Percentiles rank a stretch among this genome's conserved stretches.
Evolutionary conservation across 1,140 invertebrate genomes (phyloP).

Genomic region (Nixonia krombeini): DNA sequence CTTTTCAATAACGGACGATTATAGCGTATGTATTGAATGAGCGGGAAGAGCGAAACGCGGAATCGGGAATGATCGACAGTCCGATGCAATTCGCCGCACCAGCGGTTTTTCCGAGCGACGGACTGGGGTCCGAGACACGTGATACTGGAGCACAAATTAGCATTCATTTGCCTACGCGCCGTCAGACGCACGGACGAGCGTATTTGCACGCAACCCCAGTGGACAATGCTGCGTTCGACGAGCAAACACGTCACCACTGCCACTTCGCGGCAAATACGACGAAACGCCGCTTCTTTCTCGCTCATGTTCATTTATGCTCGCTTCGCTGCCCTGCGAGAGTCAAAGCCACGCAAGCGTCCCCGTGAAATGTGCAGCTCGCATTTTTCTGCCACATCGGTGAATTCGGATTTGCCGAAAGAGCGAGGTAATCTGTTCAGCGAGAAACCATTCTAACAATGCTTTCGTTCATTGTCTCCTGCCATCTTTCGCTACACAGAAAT

Average conservation of each 20-base stretch:
- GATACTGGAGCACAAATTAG: constrained; percentile 43
- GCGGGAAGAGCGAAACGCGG: constrained; percentile 1
- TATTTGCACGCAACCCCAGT: constrained; percentile 43
- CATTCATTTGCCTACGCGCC: constrained; percentile 55
- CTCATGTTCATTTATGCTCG: constrained; percentile 34
- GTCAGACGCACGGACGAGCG: constrained; percentile 47
- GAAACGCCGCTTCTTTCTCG: constrained; percentile 35
- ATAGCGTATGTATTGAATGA: too few species aligned
- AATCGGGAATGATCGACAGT: constrained; percentile 35
- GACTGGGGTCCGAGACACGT: constrained; percentile 6
- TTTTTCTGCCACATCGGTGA: too few species aligned
- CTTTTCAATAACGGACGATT: too few species aligned
- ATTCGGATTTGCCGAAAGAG: too few species aligned
- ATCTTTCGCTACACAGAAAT: too few species aligned
- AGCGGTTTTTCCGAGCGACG: constrained; percentile 21
- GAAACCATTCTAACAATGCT: too few species aligned
- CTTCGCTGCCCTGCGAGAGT: too few species aligned
- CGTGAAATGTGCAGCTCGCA: too few species aligned
- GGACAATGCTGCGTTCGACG: constrained; percentile 44
- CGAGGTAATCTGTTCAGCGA: too few species aligned
- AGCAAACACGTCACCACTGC: constrained; percentile 35
- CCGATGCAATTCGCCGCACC: constrained; percentile 24
- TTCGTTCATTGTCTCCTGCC: too few species aligned
- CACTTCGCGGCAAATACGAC: constrained; percentile 38
- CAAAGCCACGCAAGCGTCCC: too few species aligned